Base-by-base conservation (phyloP, 2,797 vertebrate genomes). In the Cyprinella venusta region DNA sequence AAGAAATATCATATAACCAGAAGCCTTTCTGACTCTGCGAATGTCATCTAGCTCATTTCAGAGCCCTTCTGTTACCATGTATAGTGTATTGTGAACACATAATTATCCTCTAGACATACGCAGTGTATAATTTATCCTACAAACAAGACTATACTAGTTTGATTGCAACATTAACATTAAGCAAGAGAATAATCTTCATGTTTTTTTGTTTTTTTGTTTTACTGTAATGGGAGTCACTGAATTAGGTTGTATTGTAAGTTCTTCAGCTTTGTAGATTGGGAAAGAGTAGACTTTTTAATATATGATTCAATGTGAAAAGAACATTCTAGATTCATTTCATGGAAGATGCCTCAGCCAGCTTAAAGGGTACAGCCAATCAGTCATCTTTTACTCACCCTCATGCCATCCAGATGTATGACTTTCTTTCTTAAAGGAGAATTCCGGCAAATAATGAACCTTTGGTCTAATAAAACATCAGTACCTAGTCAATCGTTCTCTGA, bases 1-100 rank as follows among this genome's bases (percentile, higher is more conserved):
- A 19, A 26, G 2, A 26, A 81, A 76, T 26, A 72, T 18, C 56
- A 54, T 21, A 63, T 54, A 80, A 80, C 79, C 52, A 61, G 21
- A 82, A 80, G 12, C 68, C 16, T 48, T 83, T 88, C 48, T 89
- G n/a, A 88, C 80, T 81, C 50, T 68, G 4, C 52, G 30, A 76
- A 65, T 45, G 45, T 77, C 36, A 56, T 45, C 59, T 50, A 80
- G 64, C 52, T 36, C 26, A 10, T 26, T 42, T 70, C 26, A 56
- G 13, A 64, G 21, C 50, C 56, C 15, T 77, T 81, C 61, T 81
- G 52, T 78, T 77, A 61, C 61, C 21, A 42, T 82, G 38, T 71
- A 38, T 70, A 61, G 71, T 82, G 83, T 56, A 72, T 38, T 84
- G 56, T 54, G n/a, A 83, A 83, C 80, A 77, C 83, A 84, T 72